A percentile compares a stretch with the other conserved stretches of the same genome.
phyloP scores from a whole-genome alignment of 2,888 invertebrate genomes.

The Caenorhabditis panamensis region DNA sequence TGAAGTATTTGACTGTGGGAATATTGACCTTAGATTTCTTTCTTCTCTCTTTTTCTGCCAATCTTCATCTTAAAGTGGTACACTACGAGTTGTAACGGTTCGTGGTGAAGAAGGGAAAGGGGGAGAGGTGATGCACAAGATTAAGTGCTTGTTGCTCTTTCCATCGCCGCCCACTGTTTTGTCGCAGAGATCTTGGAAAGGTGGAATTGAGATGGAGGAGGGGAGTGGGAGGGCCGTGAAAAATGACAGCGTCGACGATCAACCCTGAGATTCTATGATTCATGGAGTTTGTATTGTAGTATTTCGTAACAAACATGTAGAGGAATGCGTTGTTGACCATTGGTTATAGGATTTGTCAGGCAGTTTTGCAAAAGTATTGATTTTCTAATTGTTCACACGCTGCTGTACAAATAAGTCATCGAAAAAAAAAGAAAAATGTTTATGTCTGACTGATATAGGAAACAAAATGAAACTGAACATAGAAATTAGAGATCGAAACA shows the following conservation, averaged over 20 bases:
- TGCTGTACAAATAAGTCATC: too few species aligned
- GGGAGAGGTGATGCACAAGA: constrained; percentile 39
- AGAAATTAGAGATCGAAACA: constrained; percentile 37
- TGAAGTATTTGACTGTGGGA: constrained; percentile 67
- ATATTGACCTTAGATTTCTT: constrained; percentile 65
- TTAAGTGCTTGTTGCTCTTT: constrained; percentile 52
- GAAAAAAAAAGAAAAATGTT: too few species aligned
- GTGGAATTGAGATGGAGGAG: background rate
- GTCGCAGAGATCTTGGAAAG: constrained; percentile 26
- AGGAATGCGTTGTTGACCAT: too few species aligned
- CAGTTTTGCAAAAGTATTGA: too few species aligned
- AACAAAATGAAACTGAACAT: background rate
- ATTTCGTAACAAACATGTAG: too few species aligned
- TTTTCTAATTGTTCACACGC: too few species aligned
- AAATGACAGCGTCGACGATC: background rate
- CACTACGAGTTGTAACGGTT: constrained; percentile 51
- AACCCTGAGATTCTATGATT: constrained; percentile 3
- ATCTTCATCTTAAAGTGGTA: constrained; percentile 61
- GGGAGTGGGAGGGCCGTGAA: background rate
- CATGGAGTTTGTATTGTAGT: too few species aligned
- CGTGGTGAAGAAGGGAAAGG: background rate
- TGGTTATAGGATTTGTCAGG: too few species aligned
- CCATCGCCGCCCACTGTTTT: constrained; percentile 15
- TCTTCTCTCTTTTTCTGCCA: constrained; percentile 52
- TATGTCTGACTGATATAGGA: too few species aligned